These are phyloP conservation scores for Pogona vitticeps DNA, from an alignment of 2,113 vertebrate species.

Conservation along the genomic window DNA sequence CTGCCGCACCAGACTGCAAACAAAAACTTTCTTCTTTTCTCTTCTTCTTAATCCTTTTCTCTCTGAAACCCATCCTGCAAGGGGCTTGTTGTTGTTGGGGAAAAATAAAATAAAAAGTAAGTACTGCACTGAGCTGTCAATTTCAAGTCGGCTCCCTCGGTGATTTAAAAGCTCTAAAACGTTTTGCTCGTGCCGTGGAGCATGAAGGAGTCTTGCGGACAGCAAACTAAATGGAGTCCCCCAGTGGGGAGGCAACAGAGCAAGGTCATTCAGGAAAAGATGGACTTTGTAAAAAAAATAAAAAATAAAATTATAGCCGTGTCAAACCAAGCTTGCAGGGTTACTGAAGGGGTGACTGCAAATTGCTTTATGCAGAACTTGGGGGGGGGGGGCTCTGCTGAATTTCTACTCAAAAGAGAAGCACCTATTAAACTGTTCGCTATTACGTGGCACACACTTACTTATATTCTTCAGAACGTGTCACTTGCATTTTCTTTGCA, in stretches of 20 bases:
- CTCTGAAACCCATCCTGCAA: not conserved
- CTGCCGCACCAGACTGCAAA: too few species aligned
- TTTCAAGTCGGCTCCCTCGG: not conserved
- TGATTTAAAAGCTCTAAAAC: conserved; percentile 10
- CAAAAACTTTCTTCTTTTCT: not conserved
- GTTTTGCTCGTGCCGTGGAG: not conserved
- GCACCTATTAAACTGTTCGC: not conserved
- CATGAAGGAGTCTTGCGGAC: conserved; percentile 6
- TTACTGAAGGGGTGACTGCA: not conserved
- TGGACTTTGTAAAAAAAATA: conserved; percentile 33
- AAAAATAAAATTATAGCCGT: conserved; percentile 38
- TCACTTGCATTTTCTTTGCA: not conserved
- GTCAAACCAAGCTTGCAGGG: conserved; percentile 5
- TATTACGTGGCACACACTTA: not conserved
- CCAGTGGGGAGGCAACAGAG: not conserved
- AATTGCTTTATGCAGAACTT: not conserved
- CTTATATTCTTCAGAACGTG: not conserved
- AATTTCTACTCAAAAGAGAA: not conserved
- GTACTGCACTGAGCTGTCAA: not conserved
- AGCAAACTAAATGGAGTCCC: conserved; percentile 8
- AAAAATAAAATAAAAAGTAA: too few species aligned
- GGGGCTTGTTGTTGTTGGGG: not conserved
- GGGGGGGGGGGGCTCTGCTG: not conserved
- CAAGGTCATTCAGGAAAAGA: not conserved
- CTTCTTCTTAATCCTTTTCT: not conserved